Conservation (phyloP, 2,888 invertebrate species). For the Hetaerina titia region DNA sequence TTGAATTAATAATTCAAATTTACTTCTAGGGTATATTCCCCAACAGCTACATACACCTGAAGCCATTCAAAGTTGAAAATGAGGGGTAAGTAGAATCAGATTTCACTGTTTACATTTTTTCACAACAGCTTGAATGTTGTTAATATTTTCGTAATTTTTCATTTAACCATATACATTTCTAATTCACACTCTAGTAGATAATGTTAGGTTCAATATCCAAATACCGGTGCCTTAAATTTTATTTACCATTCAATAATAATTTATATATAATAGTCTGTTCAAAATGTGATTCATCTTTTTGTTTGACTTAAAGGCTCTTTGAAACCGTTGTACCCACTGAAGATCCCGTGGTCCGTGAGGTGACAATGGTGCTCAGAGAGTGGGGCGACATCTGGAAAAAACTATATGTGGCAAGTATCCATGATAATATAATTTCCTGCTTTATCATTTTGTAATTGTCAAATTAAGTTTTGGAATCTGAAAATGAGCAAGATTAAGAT, state of each 20-base stretch:
- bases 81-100: slow-evolving; percentile 81
- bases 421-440: slow-evolving; percentile 33
- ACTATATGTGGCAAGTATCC: slow-evolving; percentile 89
- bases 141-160: too few species aligned
- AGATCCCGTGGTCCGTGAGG: slow-evolving; percentile 94
- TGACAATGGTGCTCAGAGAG: slow-evolving; percentile 93
- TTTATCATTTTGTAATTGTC: slow-evolving; percentile 60
- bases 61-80: slow-evolving; percentile 89
- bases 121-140: not conserved
- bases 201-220: not conserved
- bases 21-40: slow-evolving; percentile 87
- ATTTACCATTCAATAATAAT: not conserved
- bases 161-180: too few species aligned
- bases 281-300: slow-evolving; percentile 4
- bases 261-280: not conserved
- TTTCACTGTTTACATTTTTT: not conserved
- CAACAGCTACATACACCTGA: slow-evolving; percentile 88
- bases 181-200: slow-evolving; percentile 22
- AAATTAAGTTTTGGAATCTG: not conserved
- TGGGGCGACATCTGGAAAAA: slow-evolving; percentile 97
- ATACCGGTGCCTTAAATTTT: not conserved
- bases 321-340: slow-evolving; percentile 87
- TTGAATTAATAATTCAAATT: slow-evolving; percentile 52
- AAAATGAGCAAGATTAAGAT: too few species aligned
- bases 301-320: slow-evolving; percentile 77